Evolutionary conservation across 2,888 invertebrate species (phyloP).

Genomic region (Dioctria rufipes): DNA sequence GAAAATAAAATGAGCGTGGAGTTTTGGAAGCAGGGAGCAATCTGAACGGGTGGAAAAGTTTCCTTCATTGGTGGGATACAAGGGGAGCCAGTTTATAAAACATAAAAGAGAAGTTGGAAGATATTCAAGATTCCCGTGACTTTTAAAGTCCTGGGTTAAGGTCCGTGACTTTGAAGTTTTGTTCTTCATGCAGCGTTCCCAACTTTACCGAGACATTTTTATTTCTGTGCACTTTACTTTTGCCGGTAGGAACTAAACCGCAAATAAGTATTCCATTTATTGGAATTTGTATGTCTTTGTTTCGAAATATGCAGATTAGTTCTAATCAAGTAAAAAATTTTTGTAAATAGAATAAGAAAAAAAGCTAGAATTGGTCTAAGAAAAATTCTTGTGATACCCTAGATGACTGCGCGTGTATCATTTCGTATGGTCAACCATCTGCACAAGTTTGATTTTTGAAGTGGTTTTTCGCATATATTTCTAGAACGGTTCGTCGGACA

Average conservation of each 20-base stretch:
- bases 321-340: too few relatives aligned
- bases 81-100: conserved; percentile 25
- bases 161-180: conserved; percentile 35
- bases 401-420: too few relatives aligned
- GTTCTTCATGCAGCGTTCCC: not conserved
- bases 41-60: conserved; percentile 47
- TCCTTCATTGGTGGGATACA: conserved; percentile 26
- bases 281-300: not conserved
- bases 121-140: conserved; percentile 48
- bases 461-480: too few relatives aligned
- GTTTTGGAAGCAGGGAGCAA: not conserved
- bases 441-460: too few relatives aligned
- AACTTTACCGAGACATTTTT: not conserved
- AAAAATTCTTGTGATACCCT: too few relatives aligned
- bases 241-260: not conserved
- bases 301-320: too few relatives aligned
- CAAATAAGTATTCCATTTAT: not conserved
- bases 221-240: conserved; percentile 28
- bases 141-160: conserved; percentile 46
- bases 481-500: too few relatives aligned
- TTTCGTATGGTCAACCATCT: too few relatives aligned
- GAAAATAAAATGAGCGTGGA: conserved; percentile 45
- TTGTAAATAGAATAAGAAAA: too few relatives aligned
- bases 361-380: too few relatives aligned
- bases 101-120: conserved; percentile 12